These are phyloP conservation scores for Bombylius discolor DNA, from an alignment of 2,888 invertebrate genomes.

Conservation along the genomic window DNA sequence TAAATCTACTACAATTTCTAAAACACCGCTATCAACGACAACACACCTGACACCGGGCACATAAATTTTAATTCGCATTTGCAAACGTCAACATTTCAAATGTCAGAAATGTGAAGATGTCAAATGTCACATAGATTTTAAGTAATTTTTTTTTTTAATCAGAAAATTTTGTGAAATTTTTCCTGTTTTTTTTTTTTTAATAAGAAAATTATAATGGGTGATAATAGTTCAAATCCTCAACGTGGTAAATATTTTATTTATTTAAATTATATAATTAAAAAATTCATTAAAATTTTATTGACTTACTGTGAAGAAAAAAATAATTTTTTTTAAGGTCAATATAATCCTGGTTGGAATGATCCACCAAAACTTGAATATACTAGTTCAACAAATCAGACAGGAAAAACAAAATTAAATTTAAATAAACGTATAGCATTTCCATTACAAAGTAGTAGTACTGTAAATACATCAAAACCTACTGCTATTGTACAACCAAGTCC, in stretches of 20 bases:
- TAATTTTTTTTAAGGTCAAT: slow-evolving; percentile 22
- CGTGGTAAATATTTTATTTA: background rate
- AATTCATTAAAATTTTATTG: too few species aligned
- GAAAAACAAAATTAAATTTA: slow-evolving; percentile 28
- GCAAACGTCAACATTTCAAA: too few species aligned
- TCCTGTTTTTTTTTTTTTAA: background rate
- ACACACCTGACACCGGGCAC: too few species aligned
- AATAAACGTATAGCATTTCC: slow-evolving; percentile 33
- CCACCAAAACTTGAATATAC: slow-evolving; percentile 27
- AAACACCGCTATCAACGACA: too few species aligned
- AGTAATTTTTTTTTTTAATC: too few species aligned
- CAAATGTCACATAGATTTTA: too few species aligned
- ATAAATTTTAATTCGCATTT: too few species aligned
- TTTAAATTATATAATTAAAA: background rate
- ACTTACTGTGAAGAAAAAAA: background rate
- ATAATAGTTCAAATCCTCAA: slow-evolving; percentile 4
- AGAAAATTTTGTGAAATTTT: too few species aligned
- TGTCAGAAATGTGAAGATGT: too few species aligned
- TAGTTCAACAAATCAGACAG: slow-evolving; percentile 16
- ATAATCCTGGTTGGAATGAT: slow-evolving; percentile 35
- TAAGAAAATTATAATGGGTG: background rate
- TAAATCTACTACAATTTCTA: too few species aligned
- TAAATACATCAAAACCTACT: slow-evolving; percentile 21
- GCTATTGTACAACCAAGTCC: slow-evolving; percentile 25
- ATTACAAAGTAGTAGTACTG: slow-evolving; percentile 18